These are phyloP conservation scores for Rachycentron canadum DNA, from an alignment of 2,797 vertebrate genomes.

Conservation along the genomic window DNA sequence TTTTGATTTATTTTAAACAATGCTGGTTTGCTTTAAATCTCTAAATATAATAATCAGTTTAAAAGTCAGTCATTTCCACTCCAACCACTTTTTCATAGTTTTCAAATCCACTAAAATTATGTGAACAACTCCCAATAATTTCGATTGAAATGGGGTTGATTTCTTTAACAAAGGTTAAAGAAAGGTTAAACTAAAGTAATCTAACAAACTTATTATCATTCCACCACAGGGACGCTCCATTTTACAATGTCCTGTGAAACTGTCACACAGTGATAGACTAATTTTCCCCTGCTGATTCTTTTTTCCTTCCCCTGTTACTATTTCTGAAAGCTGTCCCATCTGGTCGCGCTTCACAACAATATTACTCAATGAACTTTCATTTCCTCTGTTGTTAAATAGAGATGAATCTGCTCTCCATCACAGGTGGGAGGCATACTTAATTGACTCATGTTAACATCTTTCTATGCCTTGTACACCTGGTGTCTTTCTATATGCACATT, in stretches of 20 bases:
- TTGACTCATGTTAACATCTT: slow-evolving; percentile 85
- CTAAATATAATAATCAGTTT: background rate
- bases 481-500: slow-evolving; percentile 76
- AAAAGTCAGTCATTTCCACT: background rate
- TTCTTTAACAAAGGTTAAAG: slow-evolving; percentile 66
- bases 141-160: slow-evolving; percentile 57
- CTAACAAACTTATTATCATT: slow-evolving; percentile 64
- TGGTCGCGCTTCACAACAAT: slow-evolving; percentile 82
- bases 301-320: slow-evolving; percentile 69
- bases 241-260: slow-evolving; percentile 70
- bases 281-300: slow-evolving; percentile 69
- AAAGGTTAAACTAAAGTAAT: slow-evolving; percentile 75
- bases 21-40: background rate
- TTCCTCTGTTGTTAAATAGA: slow-evolving; percentile 84
- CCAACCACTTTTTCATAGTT: background rate
- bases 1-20: background rate
- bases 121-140: slow-evolving; percentile 19
- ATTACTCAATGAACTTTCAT: slow-evolving; percentile 86
- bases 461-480: slow-evolving; percentile 81
- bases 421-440: slow-evolving; percentile 85
- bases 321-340: slow-evolving; percentile 86
- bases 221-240: slow-evolving; percentile 49
- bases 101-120: background rate
- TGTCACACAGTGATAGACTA: slow-evolving; percentile 77
- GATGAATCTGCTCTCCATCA: slow-evolving; percentile 85